Conservation (phyloP, 1,140 invertebrate genomes). For the Drosophila neocordata region DNA sequence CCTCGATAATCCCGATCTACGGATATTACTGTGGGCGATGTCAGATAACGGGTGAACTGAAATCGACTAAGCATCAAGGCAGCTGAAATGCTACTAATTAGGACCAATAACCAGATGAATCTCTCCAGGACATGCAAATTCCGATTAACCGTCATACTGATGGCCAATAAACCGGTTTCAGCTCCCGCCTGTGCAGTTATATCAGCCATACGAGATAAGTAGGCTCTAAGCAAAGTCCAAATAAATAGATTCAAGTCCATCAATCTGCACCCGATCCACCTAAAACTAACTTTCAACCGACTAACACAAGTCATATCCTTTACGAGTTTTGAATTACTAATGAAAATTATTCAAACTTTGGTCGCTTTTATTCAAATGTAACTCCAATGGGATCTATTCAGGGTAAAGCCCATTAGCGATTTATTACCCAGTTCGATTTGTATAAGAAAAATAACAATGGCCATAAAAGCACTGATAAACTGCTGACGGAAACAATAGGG, state of each 20-base stretch:
- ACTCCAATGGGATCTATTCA: slow-evolving; percentile 23
- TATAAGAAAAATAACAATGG: slow-evolving; percentile 74
- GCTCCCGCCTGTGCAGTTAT: slow-evolving; percentile 52
- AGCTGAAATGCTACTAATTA: slow-evolving; percentile 50
- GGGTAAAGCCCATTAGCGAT: slow-evolving; percentile 55
- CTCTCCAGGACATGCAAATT: slow-evolving; percentile 58
- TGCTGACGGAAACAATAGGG: slow-evolving; percentile 36
- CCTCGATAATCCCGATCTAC: slow-evolving; percentile 87
- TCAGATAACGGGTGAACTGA: slow-evolving; percentile 80
- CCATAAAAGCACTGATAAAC: slow-evolving; percentile 62
- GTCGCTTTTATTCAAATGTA: slow-evolving; percentile 34
- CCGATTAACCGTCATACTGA: slow-evolving; percentile 55
- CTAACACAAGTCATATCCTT: slow-evolving; percentile 1
- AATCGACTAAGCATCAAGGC: slow-evolving; percentile 54
- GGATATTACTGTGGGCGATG: slow-evolving; percentile 86
- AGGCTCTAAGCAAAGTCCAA: background rate
- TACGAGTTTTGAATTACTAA: slow-evolving; percentile 25
- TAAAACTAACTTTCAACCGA: background rate
- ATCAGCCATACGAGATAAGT: slow-evolving; percentile 16
- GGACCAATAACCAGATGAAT: slow-evolving; percentile 56
- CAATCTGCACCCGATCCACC: slow-evolving; percentile 2
- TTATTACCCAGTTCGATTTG: slow-evolving; percentile 74
- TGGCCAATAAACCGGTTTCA: slow-evolving; percentile 65
- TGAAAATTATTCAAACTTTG: background rate
- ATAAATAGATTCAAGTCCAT: background rate